Conservation (phyloP, 2,797 vertebrate species). For the Leptatherina wallacei region DNA sequence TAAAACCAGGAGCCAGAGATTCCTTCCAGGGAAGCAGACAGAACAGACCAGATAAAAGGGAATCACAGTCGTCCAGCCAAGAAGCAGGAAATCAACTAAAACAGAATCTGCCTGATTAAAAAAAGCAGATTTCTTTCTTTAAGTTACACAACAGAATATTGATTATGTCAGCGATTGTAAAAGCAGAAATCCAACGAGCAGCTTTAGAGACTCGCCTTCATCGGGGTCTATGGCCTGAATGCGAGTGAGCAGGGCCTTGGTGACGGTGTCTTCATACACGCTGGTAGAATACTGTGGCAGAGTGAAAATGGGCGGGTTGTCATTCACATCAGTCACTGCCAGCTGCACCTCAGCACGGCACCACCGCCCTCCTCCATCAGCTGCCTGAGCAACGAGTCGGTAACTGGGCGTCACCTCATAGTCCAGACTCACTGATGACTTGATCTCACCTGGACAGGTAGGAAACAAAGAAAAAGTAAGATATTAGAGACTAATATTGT, state of each 20-base stretch:
- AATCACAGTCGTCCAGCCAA: too few relatives aligned
- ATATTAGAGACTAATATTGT: not conserved
- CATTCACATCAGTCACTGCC: conserved; percentile 93
- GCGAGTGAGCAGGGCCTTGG: conserved; percentile 92
- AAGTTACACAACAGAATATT: not conserved
- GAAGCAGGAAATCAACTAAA: not conserved
- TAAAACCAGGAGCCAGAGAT: too few relatives aligned
- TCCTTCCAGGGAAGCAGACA: too few relatives aligned
- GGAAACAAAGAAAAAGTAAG: conserved; percentile 8
- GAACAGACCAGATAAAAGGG: too few relatives aligned
- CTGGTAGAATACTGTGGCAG: conserved; percentile 87
- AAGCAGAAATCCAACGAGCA: not conserved
- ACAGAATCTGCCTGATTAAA: not conserved
- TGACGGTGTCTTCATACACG: conserved; percentile 92
- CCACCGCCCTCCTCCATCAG: conserved; percentile 91
- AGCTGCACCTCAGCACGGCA: conserved; percentile 88
- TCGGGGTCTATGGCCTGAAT: conserved; percentile 95
- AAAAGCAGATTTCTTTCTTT: too few relatives aligned
- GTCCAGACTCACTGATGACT: conserved; percentile 87
- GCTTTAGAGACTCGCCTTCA: conserved; percentile 80
- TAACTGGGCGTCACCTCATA: conserved; percentile 88
- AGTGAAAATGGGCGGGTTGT: conserved; percentile 92
- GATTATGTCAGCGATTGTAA: not conserved
- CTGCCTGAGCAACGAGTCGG: conserved; percentile 87
- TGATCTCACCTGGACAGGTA: conserved; percentile 88